A percentile compares a stretch with the other conserved stretches of the same genome.
These are phyloP conservation scores for Pachydiplax longipennis DNA, from an alignment of 2,888 invertebrate species.

Conservation along the genomic window DNA sequence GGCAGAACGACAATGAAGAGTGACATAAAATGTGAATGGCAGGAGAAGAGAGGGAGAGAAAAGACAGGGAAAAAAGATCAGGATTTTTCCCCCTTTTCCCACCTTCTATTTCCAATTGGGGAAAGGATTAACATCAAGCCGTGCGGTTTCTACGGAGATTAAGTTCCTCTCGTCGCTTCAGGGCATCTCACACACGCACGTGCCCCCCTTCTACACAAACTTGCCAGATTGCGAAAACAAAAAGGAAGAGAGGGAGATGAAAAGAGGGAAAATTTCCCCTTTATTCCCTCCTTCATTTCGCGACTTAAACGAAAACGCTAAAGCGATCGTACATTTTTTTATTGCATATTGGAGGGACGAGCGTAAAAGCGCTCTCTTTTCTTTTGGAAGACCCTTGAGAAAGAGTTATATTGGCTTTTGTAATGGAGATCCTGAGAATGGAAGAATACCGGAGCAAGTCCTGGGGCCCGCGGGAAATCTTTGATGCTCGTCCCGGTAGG, in stretches of 20 bases:
- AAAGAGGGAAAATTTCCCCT: neutral
- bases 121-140: neutral
- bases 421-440: neutral
- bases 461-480: neutral
- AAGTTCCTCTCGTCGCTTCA: neutral
- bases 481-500: neutral
- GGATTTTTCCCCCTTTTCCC: neutral
- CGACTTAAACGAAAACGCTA: neutral
- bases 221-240: neutral
- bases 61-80: neutral
- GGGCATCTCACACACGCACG: neutral
- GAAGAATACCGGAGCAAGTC: neutral
- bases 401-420: neutral
- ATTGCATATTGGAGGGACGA: neutral
- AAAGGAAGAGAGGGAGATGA: neutral
- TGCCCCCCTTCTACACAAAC: neutral
- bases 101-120: neutral
- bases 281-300: neutral
- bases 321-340: neutral
- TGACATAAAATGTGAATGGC: neutral
- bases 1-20: neutral
- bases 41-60: neutral
- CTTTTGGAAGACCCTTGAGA: neutral
- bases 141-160: constrained; percentile 20
- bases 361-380: neutral